A percentile compares a stretch with the other conserved stretches of the same genome.
Evolutionary conservation across 2,888 invertebrate genomes (phyloP).

Genomic region (Drosophila paranaensis): DNA sequence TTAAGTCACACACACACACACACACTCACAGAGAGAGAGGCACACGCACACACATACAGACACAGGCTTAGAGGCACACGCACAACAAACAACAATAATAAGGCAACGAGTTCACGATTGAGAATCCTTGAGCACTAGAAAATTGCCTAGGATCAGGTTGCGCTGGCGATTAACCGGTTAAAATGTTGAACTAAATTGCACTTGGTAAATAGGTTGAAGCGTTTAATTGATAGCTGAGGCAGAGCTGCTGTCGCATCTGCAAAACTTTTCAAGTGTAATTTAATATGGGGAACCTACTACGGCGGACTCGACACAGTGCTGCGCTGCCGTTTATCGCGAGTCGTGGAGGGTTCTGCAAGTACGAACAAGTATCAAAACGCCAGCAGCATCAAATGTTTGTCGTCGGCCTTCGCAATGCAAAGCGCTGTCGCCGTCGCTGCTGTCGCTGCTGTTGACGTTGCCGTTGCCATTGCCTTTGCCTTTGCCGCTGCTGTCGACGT

Average conservation of each 20-base stretch:
- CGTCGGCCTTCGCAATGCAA: conserved; percentile 58
- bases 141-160: conserved; percentile 2
- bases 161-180: conserved; percentile 13
- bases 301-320: conserved; percentile 37
- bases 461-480: too few species aligned
- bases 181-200: conserved; percentile 12
- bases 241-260: conserved; percentile 30
- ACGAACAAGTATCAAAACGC: conserved; percentile 51
- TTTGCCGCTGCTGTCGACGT: background rate
- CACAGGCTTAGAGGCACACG: conserved; percentile 11
- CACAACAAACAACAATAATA: conserved; percentile 35
- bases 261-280: conserved; percentile 44
- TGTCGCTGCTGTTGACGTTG: background rate
- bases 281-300: conserved; percentile 35
- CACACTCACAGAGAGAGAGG: background rate
- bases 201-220: conserved; percentile 9
- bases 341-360: conserved; percentile 58
- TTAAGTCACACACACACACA: conserved; percentile 4
- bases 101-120: conserved; percentile 17
- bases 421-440: conserved; percentile 28
- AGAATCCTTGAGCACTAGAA: conserved; percentile 11
- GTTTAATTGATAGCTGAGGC: conserved; percentile 14
- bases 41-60: background rate
- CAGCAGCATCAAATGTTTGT: conserved; percentile 61
- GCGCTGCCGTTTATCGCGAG: conserved; percentile 52